These are phyloP conservation scores for Mylabris sibirica DNA, from an alignment of 2,888 invertebrate species.

Conservation along the genomic window DNA sequence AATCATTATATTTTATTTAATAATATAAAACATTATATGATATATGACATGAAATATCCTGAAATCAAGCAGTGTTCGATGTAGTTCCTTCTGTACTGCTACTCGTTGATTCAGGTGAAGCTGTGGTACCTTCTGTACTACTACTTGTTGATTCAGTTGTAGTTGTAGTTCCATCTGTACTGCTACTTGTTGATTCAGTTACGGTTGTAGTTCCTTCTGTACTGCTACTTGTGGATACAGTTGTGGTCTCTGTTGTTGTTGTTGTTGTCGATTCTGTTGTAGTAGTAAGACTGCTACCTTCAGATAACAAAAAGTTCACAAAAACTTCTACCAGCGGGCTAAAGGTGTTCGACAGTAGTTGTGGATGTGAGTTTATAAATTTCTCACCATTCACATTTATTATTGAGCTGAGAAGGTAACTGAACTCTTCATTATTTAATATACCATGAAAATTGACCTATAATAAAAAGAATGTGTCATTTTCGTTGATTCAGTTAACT, in stretches of 20 bases:
- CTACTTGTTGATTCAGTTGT: too few species aligned
- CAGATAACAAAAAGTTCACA: background rate
- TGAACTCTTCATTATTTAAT: background rate
- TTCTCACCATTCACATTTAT: background rate
- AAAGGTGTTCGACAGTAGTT: background rate
- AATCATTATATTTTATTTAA: too few species aligned
- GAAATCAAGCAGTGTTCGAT: too few species aligned
- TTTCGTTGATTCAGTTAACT: background rate
- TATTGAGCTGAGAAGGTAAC: background rate
- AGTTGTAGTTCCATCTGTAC: too few species aligned
- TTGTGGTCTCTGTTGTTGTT: background rate
- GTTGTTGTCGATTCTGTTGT: background rate
- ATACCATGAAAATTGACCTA: background rate
- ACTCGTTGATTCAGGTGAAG: too few species aligned
- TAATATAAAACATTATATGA: too few species aligned
- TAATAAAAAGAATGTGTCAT: background rate
- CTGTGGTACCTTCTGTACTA: too few species aligned
- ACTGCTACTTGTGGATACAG: background rate
- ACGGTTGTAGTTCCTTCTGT: background rate
- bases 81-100: background rate
- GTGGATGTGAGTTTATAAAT: background rate
- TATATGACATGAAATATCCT: too few species aligned
- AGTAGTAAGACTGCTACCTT: background rate
- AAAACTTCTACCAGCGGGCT: background rate
- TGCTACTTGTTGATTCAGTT: too few species aligned